A percentile compares a stretch with the other conserved stretches of the same genome.
Evolutionary conservation across 2,797 vertebrate genomes (phyloP).

Genomic region (Sebastes iracundus): DNA sequence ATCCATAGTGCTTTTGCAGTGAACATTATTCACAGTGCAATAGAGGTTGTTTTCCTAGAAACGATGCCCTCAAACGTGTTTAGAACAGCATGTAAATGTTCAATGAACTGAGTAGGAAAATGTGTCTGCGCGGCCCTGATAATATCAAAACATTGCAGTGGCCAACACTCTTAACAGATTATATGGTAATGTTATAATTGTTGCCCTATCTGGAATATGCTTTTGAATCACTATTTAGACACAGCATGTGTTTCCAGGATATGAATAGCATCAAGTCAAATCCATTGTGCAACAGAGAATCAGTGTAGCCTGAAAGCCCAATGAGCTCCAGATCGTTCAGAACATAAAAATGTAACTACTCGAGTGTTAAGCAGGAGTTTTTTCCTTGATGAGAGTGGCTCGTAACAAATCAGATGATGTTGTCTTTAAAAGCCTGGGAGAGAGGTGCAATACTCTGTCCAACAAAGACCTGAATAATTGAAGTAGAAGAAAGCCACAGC

Average conservation of each 20-base stretch:
- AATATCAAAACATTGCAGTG: constrained; percentile 15
- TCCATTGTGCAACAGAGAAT: constrained; percentile 13
- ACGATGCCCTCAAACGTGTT: constrained; percentile 1
- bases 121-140: not conserved
- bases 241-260: constrained; percentile 14
- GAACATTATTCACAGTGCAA: not conserved
- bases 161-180: constrained; percentile 12
- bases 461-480: constrained; percentile 75
- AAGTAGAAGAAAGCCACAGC: constrained; percentile 52
- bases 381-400: constrained; percentile 31
- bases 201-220: not conserved
- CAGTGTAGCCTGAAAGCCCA: constrained; percentile 4
- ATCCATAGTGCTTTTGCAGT: no score
- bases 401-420: constrained; percentile 64
- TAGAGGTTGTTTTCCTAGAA: not conserved
- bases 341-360: constrained; percentile 36
- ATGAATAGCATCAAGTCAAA: constrained; percentile 22
- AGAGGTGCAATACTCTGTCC: constrained; percentile 67
- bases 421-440: constrained; percentile 57
- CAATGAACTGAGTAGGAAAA: constrained; percentile 6
- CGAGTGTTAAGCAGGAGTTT: constrained; percentile 47
- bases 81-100: not conserved
- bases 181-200: constrained; percentile 4
- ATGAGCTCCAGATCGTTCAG: constrained; percentile 24
- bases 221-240: not conserved